Evolutionary conservation across 2,888 invertebrate species (phyloP), one percentile per base, ranked within the genome.

Genomic region (Oligia fasciuncula): DNA sequence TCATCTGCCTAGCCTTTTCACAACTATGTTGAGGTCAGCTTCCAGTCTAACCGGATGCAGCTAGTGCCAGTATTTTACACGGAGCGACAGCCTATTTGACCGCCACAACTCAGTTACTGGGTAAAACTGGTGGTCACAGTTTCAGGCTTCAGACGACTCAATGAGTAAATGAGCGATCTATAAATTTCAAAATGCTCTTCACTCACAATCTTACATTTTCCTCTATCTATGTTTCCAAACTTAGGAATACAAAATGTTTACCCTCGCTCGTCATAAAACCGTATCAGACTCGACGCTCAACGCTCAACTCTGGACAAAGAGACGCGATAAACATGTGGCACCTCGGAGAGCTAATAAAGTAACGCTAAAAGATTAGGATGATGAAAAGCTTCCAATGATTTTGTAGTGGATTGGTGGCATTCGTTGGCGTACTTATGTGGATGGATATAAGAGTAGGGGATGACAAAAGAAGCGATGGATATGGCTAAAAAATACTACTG

Each of bases 241-340:
- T 43, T 19, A 14, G 49, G 23, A 49, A 70, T 71, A 79, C 79
- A 78, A 71, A 79, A 79, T 78, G 19, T 79, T 63, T 54, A 51
- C 40, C 88, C 86, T 74, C 86, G 72, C 79, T 77, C 84, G 86
- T 91, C 91, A 92, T 93, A 93, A 93, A 93, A 90, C 89, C 86
- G 86, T 92, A 93, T 93, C 92, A 88, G 72, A 62, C n/a, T 49
- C 49, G n/a, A 19, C 75, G 71, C 19, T 68, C 57, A 63, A 19
- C 75, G 67, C 23, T 66, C 49, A 63, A 73, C 66, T 89, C 89
- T 85, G 92, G 90, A 92, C 91, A 92, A 91, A 91, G 90, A 89
- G 84, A 74, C 81, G 85, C 88, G 87, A 88, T 91, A 90, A 90
- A 88, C 54, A 69, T 62, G 51, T 17, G 13, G 51, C 73, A 76